Evolutionary conservation across 1,140 invertebrate genomes (phyloP).

Genomic region (Panulirus ornatus): DNA sequence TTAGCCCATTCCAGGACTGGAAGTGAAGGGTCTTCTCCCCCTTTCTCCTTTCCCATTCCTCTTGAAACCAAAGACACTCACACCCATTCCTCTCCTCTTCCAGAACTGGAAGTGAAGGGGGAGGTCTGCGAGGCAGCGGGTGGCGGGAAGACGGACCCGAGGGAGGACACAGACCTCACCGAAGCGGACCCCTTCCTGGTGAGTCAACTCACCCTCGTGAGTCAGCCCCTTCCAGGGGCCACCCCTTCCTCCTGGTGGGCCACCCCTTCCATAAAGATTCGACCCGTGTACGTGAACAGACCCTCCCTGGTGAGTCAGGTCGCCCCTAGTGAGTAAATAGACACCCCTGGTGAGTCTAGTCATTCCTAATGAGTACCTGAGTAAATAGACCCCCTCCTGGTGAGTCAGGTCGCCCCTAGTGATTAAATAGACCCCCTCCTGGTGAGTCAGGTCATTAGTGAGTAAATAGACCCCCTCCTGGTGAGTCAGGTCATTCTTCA

Average conservation of each 20-base stretch:
- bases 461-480: neutral
- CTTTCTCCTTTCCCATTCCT: too few species aligned
- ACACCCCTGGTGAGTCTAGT: neutral
- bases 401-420: neutral
- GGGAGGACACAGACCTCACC: slow-evolving; percentile 12
- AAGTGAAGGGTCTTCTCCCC: too few species aligned
- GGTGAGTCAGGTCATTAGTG: neutral
- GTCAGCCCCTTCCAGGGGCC: neutral
- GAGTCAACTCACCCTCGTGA: neutral
- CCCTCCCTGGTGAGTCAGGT: neutral
- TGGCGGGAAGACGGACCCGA: neutral
- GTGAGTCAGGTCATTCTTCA: neutral
- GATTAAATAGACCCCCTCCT: neutral
- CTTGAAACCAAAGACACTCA: too few species aligned
- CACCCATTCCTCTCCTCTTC: too few species aligned
- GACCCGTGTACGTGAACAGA: neutral
- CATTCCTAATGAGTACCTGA: neutral
- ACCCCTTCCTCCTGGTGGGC: neutral
- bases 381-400: too few species aligned
- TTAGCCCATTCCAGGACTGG: too few species aligned
- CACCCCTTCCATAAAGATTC: neutral
- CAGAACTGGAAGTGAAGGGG: slow-evolving; percentile 28
- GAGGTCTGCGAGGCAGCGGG: neutral
- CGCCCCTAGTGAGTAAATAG: neutral
- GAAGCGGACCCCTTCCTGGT: slow-evolving; percentile 46